Percentiles rank a stretch among this genome's conserved stretches.
phyloP scores from a whole-genome alignment of 2,113 vertebrate genomes.

The Murina feae region DNA sequence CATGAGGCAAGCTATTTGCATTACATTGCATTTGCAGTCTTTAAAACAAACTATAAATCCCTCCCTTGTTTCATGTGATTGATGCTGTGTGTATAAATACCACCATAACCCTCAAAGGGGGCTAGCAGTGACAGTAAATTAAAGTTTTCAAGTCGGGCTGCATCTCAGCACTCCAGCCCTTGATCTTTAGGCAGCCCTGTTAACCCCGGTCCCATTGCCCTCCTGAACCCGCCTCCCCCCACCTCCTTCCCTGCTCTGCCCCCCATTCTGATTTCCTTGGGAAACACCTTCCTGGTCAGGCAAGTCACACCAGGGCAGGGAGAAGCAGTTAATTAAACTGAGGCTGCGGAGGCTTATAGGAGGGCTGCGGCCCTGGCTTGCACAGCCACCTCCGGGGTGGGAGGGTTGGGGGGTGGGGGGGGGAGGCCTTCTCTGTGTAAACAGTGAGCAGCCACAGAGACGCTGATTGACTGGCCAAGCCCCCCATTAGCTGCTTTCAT shows the following conservation, averaged over 20 bases:
- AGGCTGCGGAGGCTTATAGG: constrained; percentile 56
- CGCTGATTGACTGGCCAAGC: constrained; percentile 29
- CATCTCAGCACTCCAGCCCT: constrained; percentile 85
- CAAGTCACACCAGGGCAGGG: constrained; percentile 66
- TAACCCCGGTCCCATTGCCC: constrained; percentile 83
- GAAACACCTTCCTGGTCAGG: constrained; percentile 78
- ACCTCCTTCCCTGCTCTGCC: constrained; percentile 60
- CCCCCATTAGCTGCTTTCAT: not conserved
- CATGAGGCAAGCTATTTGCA: constrained; percentile 91
- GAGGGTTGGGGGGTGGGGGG: constrained; percentile 45
- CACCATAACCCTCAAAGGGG: constrained; percentile 91
- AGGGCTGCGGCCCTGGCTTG: constrained; percentile 55
- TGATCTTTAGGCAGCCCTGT: constrained; percentile 86
- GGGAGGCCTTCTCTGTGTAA: constrained; percentile 51
- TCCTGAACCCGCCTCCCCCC: constrained; percentile 79
- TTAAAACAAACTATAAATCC: constrained; percentile 93
- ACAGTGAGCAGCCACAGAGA: constrained; percentile 40
- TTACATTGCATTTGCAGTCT: constrained; percentile 92
- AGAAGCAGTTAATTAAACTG: constrained; percentile 78
- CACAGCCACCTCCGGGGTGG: constrained; percentile 15
- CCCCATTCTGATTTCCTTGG: constrained; percentile 79
- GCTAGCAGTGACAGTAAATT: constrained; percentile 90
- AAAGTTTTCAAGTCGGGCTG: constrained; percentile 88
- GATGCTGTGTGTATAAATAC: constrained; percentile 90
- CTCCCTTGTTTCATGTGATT: constrained; percentile 90